A percentile compares a stretch with the other conserved stretches of the same genome.
These are phyloP conservation scores for Criorhina ranunculi DNA, from an alignment of 2,888 invertebrate species.

Conservation along the genomic window DNA sequence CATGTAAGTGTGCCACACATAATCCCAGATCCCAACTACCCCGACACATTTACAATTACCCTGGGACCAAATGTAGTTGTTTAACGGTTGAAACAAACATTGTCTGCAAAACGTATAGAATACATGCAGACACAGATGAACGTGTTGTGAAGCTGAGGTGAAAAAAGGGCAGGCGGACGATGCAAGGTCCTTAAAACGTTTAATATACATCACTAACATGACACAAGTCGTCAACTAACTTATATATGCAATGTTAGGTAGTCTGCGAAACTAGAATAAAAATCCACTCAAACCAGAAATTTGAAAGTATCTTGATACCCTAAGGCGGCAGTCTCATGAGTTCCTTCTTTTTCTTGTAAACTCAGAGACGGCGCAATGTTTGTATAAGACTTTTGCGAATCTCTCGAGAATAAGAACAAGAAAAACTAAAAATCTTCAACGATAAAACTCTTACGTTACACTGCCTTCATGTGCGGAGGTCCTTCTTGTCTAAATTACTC, in stretches of 20 bases:
- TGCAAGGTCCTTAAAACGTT: constrained; percentile 41
- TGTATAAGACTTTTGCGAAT: constrained; percentile 8
- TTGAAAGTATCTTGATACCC: constrained; percentile 14
- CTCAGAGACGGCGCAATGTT: constrained; percentile 1
- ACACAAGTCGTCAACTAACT: constrained; percentile 57
- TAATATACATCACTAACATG: constrained; percentile 66
- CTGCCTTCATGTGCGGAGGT: background rate
- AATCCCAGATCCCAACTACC: background rate
- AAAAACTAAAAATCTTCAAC: constrained; percentile 19
- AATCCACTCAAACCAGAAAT: constrained; percentile 40
- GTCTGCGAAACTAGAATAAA: too few relatives aligned
- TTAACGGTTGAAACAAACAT: constrained; percentile 16
- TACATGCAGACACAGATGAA: constrained; percentile 10
- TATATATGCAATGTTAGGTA: constrained; percentile 46
- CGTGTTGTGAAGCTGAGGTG: background rate
- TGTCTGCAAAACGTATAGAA: constrained; percentile 7
- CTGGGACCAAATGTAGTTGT: constrained; percentile 41
- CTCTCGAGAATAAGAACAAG: background rate
- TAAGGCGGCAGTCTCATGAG: constrained; percentile 16
- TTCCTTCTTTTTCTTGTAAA: background rate
- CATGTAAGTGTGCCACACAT: constrained; percentile 24
- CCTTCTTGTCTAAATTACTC: constrained; percentile 41
- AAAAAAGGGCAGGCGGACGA: background rate
- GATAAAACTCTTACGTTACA: background rate
- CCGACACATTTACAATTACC: constrained; percentile 35